Evolutionary conservation across 2,113 vertebrate species (phyloP), one percentile per base, ranked within the genome.

Genomic region (Tautogolabrus adspersus): DNA sequence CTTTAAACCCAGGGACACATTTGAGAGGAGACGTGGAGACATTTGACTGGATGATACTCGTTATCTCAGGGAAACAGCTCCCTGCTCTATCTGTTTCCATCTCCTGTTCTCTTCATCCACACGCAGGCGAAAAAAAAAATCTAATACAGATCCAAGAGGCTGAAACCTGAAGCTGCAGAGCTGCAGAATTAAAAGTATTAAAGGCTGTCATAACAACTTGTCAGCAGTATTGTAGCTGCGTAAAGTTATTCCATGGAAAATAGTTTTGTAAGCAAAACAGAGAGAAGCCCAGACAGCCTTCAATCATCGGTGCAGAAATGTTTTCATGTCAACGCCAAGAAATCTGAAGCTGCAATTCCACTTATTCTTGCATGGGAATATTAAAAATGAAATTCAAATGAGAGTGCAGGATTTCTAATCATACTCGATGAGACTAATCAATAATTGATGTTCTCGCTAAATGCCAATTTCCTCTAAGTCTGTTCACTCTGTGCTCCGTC

Each of bases 1-100:
- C 68, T 72, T n/a, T 52, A 88, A 69, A 86, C 66, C 18, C 58
- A 56, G 79, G 55, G 77, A 81, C 54, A 52, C 57, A 47, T 76
- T 6, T 54, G 60, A 66, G 46, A 46, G 66, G 61, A 63, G 65
- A 58, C 42, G 21, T 30, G 51, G 74, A 83, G n/a, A 83, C 68
- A 64, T 85, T 72, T 69, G 63, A 68, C 64, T 55, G 65, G 54
- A 73, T 77, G 60, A 79, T 62, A 62, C 8, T 44, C 42, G 40
- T 84, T 87, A 68, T 88, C 64, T 58, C 26, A 46, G 40, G 19
- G 26, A 77, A 85, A 65, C 68, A 78, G 34, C 54, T 74, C 49
- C 22, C 38, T 47, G 40, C 38, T 72, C 61, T 47, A 19, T 81
- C 46, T 56, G 26, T 44, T 63, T 59, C 58, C 42, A 23, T 61